Percentiles rank a stretch among this genome's conserved stretches.
These are phyloP conservation scores for Drosophila parthenogenetica DNA, from an alignment of 2,888 invertebrate species.

Conservation along the genomic window DNA sequence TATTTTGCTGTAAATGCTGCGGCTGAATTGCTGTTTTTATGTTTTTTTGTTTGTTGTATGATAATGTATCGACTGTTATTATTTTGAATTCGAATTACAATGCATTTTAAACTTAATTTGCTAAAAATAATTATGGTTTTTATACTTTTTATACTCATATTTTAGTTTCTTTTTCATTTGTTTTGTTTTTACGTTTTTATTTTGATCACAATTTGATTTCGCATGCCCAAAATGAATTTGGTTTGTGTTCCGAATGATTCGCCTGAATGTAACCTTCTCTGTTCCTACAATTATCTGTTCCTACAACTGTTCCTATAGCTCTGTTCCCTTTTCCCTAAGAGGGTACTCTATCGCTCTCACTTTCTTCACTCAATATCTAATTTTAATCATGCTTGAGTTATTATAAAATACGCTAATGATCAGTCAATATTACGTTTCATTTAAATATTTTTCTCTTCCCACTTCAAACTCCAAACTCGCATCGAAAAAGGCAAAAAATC, in stretches of 20 bases:
- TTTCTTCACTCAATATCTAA: constrained; percentile 36
- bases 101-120: constrained; percentile 66
- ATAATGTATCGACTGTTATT: constrained; percentile 47
- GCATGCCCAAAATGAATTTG: constrained; percentile 76
- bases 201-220: constrained; percentile 84
- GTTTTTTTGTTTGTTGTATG: constrained; percentile 32
- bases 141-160: constrained; percentile 66
- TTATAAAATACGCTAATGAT: constrained; percentile 70
- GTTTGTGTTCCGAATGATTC: constrained; percentile 74
- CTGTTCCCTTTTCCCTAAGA: constrained; percentile 30
- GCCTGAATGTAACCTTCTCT: constrained; percentile 60
- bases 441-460: constrained; percentile 5
- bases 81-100: constrained; percentile 69
- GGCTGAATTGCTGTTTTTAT: constrained; percentile 21
- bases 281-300: constrained; percentile 16
- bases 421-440: constrained; percentile 70
- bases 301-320: constrained; percentile 28
- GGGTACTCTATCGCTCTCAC: constrained; percentile 3
- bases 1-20: constrained; percentile 45
- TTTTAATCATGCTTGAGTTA: constrained; percentile 46
- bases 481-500: constrained; percentile 38
- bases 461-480: constrained; percentile 10
- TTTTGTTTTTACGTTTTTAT: constrained; percentile 58
- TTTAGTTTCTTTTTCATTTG: constrained; percentile 54
- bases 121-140: constrained; percentile 72